phyloP scores from a whole-genome alignment of 2,888 invertebrate genomes.

The Dorcus parallelipipedus region DNA sequence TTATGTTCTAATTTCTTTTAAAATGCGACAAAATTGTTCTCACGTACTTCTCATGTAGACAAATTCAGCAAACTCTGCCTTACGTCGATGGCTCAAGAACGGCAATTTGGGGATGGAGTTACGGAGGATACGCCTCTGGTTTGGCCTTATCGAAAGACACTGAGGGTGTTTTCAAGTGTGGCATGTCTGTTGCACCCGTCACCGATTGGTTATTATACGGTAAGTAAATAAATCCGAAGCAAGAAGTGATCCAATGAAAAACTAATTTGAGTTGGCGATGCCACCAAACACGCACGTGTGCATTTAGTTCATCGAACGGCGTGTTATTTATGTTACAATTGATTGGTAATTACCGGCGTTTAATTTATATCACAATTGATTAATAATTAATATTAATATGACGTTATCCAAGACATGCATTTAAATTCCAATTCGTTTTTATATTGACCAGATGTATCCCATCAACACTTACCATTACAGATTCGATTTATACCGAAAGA shows the following conservation, averaged over 20 bases:
- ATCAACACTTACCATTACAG: constrained; percentile 51
- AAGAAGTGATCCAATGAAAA: too few relatives aligned
- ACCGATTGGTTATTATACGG: constrained; percentile 96
- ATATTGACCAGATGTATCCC: too few relatives aligned
- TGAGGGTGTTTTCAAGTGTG: constrained; percentile 81
- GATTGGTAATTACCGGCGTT: too few relatives aligned
- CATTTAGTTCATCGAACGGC: too few relatives aligned
- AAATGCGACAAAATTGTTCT: background rate
- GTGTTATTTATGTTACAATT: too few relatives aligned
- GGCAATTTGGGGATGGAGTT: constrained; percentile 98
- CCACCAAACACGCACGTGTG: too few relatives aligned
- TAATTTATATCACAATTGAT: too few relatives aligned
- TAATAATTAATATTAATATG: too few relatives aligned
- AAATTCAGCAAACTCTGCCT: constrained; percentile 60
- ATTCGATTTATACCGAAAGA: constrained; percentile 95
- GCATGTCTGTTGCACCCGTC: constrained; percentile 93
- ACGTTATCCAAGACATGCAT: too few relatives aligned
- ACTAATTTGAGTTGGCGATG: too few relatives aligned
- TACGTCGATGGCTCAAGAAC: constrained; percentile 79
- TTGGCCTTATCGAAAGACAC: constrained; percentile 79
- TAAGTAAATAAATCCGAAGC: constrained; percentile 42
- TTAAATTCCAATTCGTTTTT: too few relatives aligned
- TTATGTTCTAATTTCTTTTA: constrained; percentile 1
- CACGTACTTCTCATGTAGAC: constrained; percentile 46
- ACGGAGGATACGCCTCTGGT: constrained; percentile 92